These are phyloP conservation scores for Pogonophryne albipinna DNA, from an alignment of 2,797 vertebrate genomes.

Conservation along the genomic window DNA sequence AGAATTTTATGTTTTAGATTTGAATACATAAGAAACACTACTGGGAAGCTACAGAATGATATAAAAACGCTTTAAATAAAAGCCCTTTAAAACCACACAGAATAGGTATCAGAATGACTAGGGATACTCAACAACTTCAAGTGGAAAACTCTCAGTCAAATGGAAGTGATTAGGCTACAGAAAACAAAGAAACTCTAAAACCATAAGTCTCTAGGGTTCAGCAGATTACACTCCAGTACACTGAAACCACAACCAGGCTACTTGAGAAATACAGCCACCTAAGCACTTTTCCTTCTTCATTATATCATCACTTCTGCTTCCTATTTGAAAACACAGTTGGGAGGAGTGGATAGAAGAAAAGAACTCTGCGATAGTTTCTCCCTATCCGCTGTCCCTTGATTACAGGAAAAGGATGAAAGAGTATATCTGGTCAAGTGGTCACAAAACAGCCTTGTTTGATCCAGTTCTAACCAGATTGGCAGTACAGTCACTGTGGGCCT, in stretches of 20 bases:
- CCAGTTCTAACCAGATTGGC: constrained; percentile 70
- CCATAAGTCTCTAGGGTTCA: not conserved
- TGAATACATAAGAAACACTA: too few species aligned
- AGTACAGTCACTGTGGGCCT: constrained; percentile 35
- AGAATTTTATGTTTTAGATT: too few species aligned
- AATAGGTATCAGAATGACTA: too few species aligned
- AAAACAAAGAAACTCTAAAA: constrained; percentile 14
- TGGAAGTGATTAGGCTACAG: constrained; percentile 17
- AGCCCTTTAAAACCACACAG: too few species aligned
- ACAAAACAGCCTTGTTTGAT: constrained; percentile 68
- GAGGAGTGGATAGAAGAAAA: not conserved
- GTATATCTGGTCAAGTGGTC: constrained; percentile 37
- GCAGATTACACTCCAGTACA: not conserved
- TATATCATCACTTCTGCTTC: not conserved
- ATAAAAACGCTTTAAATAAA: too few species aligned
- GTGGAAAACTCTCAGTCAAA: constrained; percentile 7
- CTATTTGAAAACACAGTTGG: not conserved
- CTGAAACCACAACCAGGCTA: too few species aligned
- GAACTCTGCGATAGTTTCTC: not conserved
- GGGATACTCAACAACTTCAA: not conserved
- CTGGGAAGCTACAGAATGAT: too few species aligned
- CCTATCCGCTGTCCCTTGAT: constrained; percentile 2
- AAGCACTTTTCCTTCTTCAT: constrained; percentile 9
- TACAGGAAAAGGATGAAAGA: constrained; percentile 41
- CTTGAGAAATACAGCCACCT: constrained; percentile 2